Conservation (phyloP, 1,140 invertebrate species). For the Orchesella cincta region DNA sequence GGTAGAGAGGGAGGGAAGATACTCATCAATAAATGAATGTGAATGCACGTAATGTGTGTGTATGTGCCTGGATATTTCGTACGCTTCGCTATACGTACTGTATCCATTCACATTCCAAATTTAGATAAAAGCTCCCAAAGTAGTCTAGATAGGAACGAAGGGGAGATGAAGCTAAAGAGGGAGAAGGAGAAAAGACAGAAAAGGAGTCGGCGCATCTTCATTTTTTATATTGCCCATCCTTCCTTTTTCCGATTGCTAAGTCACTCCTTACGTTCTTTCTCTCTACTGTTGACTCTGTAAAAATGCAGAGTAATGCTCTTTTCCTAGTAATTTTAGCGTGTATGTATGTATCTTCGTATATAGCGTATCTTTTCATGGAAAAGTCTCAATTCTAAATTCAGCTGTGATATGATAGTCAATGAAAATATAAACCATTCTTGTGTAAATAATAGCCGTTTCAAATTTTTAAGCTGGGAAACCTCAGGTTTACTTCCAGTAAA, state of each 20-base stretch:
- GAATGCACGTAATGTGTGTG: not conserved
- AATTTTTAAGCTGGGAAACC: not conserved
- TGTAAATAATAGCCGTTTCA: not conserved
- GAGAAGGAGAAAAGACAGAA: not conserved
- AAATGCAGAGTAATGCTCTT: too few relatives aligned
- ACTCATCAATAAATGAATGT: slow-evolving; percentile 24
- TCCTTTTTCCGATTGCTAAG: slow-evolving; percentile 6
- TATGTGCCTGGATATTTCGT: too few relatives aligned
- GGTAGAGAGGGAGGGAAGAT: slow-evolving; percentile 40
- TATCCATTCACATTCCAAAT: not conserved
- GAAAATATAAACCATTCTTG: too few relatives aligned
- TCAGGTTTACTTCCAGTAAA: too few relatives aligned
- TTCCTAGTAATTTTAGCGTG: too few relatives aligned
- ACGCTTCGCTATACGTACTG: not conserved
- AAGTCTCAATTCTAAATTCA: too few relatives aligned
- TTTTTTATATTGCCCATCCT: slow-evolving; percentile 9
- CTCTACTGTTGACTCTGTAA: too few relatives aligned
- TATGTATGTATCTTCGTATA: too few relatives aligned
- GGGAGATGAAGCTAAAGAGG: slow-evolving; percentile 5
- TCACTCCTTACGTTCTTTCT: not conserved
- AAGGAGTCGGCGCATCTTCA: slow-evolving; percentile 19
- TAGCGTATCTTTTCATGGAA: too few relatives aligned
- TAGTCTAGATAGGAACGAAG: slow-evolving; percentile 8
- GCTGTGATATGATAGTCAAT: too few relatives aligned
- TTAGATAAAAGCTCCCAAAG: not conserved